These are phyloP conservation scores for Micromussa lordhowensis DNA, from an alignment of 92 coral and sea anemone genomes.

Conservation along the genomic window DNA sequence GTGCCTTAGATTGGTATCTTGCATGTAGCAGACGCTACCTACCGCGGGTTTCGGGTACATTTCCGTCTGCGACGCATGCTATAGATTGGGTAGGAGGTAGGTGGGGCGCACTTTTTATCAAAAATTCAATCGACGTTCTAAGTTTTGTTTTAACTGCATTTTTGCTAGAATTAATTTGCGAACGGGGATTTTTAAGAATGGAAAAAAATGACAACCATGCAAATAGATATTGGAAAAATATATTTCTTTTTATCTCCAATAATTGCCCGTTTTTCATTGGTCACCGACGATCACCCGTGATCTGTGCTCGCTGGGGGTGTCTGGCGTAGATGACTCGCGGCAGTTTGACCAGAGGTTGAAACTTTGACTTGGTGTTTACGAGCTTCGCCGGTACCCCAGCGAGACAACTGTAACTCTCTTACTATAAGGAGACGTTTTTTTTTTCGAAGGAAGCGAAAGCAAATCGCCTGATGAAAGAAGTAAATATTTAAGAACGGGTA, in stretches of 20 bases:
- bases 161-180: neutral
- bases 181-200: neutral
- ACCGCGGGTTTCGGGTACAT: no score
- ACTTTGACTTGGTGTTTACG: neutral
- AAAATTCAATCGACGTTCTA: neutral
- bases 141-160: neutral
- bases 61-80: no score
- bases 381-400: neutral
- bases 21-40: no score
- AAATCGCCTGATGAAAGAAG: neutral
- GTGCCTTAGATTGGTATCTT: no score
- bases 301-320: neutral
- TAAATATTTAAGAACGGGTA: neutral
- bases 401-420: no score
- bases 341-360: neutral
- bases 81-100: neutral
- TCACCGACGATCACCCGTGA: neutral
- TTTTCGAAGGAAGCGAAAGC: neutral
- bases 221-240: neutral
- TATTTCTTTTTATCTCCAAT: neutral
- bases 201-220: neutral
- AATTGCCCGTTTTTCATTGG: slow-evolving; percentile 14
- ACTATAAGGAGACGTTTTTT: neutral
- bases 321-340: neutral
- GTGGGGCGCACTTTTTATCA: neutral